A percentile compares a stretch with the other conserved stretches of the same genome.
phyloP scores from a whole-genome alignment of 2,113 vertebrate genomes.

The Aplodontia rufa region DNA sequence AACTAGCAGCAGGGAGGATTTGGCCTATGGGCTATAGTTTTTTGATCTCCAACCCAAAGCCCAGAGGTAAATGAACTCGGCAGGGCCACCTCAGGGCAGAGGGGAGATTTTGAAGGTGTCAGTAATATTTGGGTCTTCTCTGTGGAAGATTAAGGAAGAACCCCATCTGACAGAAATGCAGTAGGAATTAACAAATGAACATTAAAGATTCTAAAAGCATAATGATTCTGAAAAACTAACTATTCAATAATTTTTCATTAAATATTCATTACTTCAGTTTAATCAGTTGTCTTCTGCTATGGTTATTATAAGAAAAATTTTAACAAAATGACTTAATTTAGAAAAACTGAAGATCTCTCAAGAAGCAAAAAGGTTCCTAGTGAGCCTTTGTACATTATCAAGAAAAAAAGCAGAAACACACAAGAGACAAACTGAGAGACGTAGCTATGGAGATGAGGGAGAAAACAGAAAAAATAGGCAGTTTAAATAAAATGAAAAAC shows the following conservation, averaged over 20 bases:
- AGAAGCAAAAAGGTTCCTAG: conserved; percentile 33
- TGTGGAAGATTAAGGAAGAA: conserved; percentile 11
- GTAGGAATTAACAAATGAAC: conserved; percentile 50
- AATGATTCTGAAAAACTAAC: conserved; percentile 40
- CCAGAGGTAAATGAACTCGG: background rate
- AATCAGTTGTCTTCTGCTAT: conserved; percentile 49
- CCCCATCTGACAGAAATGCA: conserved; percentile 29
- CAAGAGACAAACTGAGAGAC: background rate
- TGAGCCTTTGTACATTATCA: background rate
- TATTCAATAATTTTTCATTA: conserved; percentile 45
- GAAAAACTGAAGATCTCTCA: conserved; percentile 21
- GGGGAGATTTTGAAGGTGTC: background rate
- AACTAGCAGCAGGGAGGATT: background rate
- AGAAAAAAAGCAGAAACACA: background rate
- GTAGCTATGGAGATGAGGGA: background rate
- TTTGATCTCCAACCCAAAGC: background rate
- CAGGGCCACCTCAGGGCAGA: background rate
- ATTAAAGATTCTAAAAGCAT: conserved; percentile 21
- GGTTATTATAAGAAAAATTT: conserved; percentile 48
- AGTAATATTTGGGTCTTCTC: background rate
- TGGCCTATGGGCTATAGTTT: background rate
- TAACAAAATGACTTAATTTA: conserved; percentile 56
- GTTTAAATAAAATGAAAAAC: conserved; percentile 7
- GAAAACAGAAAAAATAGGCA: background rate
- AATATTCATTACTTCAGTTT: conserved; percentile 56